Percentiles rank a stretch among this genome's conserved stretches.
Evolutionary conservation across 2,888 invertebrate genomes (phyloP).

Genomic region (Cerceris rybyensis): DNA sequence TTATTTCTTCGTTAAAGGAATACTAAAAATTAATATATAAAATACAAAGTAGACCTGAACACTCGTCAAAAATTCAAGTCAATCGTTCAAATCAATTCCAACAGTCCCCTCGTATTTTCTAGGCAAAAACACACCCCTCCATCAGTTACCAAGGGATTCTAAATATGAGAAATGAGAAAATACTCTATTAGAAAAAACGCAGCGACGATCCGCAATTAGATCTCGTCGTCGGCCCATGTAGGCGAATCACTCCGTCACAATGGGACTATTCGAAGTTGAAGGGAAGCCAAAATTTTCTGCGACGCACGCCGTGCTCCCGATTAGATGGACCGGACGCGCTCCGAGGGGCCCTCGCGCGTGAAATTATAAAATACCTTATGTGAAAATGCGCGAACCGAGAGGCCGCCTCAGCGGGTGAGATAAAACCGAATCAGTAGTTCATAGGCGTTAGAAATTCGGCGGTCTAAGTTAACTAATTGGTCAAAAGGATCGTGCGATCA

Average conservation of each 20-base stretch:
- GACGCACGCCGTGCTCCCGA: slow-evolving; percentile 70
- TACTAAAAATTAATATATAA: too few species aligned
- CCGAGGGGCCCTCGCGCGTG: slow-evolving; percentile 76
- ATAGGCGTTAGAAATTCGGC: slow-evolving; percentile 76
- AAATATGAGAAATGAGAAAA: too few species aligned
- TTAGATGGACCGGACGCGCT: slow-evolving; percentile 80
- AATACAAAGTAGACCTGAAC: too few species aligned
- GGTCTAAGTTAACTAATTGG: slow-evolving; percentile 64
- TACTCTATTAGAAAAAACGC: background rate
- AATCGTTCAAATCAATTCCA: too few species aligned
- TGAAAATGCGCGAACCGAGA: slow-evolving; percentile 60
- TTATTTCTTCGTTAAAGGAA: too few species aligned
- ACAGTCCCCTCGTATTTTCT: too few species aligned
- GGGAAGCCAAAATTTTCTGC: slow-evolving; percentile 76
- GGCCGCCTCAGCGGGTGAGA: slow-evolving; percentile 80
- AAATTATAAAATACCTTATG: slow-evolving; percentile 50
- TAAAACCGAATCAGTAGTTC: slow-evolving; percentile 75
- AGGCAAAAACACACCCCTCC: too few species aligned
- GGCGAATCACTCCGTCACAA: slow-evolving; percentile 35
- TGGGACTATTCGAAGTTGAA: slow-evolving; percentile 66
- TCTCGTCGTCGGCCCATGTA: slow-evolving; percentile 32
- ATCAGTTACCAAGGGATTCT: too few species aligned
- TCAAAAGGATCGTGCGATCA: background rate
- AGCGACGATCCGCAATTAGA: background rate
- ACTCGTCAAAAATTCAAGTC: too few species aligned